These are phyloP conservation scores for Solea solea DNA, from an alignment of 2,113 vertebrate species.

Conservation along the genomic window DNA sequence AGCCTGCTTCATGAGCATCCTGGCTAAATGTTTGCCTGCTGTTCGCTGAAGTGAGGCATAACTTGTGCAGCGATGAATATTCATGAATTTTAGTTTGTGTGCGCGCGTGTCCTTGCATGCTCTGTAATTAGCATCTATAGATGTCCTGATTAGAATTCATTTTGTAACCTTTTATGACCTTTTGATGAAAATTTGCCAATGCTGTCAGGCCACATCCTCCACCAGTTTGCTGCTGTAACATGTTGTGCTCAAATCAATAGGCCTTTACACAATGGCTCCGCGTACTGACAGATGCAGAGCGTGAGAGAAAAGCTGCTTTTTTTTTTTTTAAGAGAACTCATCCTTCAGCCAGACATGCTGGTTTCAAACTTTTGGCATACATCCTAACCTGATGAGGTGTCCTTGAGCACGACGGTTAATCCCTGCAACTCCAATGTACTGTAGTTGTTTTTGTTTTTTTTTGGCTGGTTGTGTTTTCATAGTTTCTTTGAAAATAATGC, in stretches of 20 bases:
- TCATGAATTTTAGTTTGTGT: conserved; percentile 54
- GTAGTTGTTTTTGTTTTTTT: conserved; percentile 6
- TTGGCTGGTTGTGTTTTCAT: conserved; percentile 13
- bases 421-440: not conserved
- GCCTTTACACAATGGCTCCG: not conserved
- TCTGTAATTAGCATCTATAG: conserved; percentile 67
- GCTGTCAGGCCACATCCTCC: conserved; percentile 30
- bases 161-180: conserved; percentile 67
- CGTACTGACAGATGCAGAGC: not conserved
- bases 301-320: conserved; percentile 20
- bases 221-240: conserved; percentile 11
- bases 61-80: conserved; percentile 72
- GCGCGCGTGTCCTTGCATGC: conserved; percentile 30
- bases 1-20: conserved; percentile 35
- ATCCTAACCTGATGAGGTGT: conserved; percentile 41
- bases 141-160: conserved; percentile 62
- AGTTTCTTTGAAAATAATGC: not conserved
- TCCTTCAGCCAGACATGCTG: conserved; percentile 41
- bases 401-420: conserved; percentile 42
- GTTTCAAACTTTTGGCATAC: conserved; percentile 42
- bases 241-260: conserved; percentile 35
- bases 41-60: conserved; percentile 67
- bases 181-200: conserved; percentile 43
- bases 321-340: conserved; percentile 22
- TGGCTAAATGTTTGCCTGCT: conserved; percentile 71